These are phyloP conservation scores for Myotis daubentonii DNA, from an alignment of 2,797 vertebrate genomes.

Conservation along the genomic window DNA sequence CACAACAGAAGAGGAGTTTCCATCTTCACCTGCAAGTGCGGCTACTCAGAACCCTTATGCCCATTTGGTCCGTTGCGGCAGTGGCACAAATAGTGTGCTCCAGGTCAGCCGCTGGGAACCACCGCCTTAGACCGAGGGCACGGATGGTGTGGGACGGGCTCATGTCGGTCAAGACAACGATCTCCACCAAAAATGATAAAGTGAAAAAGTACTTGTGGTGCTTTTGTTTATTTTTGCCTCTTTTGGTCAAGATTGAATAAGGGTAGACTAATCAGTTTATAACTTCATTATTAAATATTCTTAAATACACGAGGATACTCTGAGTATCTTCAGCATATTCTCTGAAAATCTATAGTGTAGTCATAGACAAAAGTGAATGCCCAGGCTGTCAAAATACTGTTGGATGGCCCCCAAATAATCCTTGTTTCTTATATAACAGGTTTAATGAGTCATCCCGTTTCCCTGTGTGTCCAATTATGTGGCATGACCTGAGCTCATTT, in stretches of 20 bases:
- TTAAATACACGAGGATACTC: neutral
- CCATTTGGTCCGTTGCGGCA: neutral
- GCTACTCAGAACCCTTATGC: neutral
- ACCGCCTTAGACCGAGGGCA: neutral
- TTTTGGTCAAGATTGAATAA: conserved; percentile 7
- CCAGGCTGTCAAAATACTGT: neutral
- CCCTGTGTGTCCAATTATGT: conserved; percentile 60
- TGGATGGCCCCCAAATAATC: neutral
- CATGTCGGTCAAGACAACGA: neutral
- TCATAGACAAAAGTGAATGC: neutral
- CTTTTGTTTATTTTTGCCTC: neutral
- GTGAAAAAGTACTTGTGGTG: neutral
- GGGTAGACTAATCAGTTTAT: neutral
- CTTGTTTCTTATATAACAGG: neutral
- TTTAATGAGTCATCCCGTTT: conserved; percentile 10
- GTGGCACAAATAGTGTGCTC: neutral
- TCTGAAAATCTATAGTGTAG: neutral
- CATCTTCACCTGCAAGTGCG: neutral
- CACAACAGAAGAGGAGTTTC: neutral
- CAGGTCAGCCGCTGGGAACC: neutral
- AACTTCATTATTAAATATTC: neutral
- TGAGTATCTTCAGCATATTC: neutral
- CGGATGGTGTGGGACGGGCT: neutral
- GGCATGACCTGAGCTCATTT: conserved; percentile 39
- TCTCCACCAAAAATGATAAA: neutral